Percentiles rank a stretch among this genome's conserved stretches.
Evolutionary conservation across 2,797 vertebrate genomes (phyloP).

Genomic region (Aselliscus stoliczkanus): DNA sequence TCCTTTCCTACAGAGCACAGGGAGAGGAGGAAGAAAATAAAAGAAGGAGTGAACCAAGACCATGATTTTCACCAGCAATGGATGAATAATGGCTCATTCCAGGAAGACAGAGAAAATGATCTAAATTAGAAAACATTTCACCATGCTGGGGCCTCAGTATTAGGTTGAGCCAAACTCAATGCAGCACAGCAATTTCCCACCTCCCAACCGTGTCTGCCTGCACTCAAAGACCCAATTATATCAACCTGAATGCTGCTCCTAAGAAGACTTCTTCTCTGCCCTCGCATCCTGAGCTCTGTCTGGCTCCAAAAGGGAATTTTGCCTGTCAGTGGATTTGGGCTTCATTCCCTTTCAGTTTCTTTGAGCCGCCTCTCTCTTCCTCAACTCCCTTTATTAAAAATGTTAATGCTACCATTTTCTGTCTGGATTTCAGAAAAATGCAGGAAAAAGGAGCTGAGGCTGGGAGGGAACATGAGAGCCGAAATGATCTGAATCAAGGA

Average conservation of each 20-base stretch:
- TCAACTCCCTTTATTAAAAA: conserved; percentile 77
- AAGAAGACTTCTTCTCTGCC: neutral
- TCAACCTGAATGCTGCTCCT: conserved; percentile 44
- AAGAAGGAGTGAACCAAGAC: neutral
- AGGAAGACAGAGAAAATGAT: conserved; percentile 66
- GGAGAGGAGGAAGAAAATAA: neutral
- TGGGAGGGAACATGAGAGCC: neutral
- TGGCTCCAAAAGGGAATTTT: conserved; percentile 2
- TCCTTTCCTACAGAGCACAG: neutral
- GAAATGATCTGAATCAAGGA: conserved; percentile 67
- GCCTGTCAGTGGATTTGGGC: neutral
- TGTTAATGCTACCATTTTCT: conserved; percentile 78
- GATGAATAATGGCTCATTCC: conserved; percentile 57
- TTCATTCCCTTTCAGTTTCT: conserved; percentile 46
- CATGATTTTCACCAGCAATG: conserved; percentile 37
- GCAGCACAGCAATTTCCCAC: conserved; percentile 60
- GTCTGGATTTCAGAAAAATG: conserved; percentile 65
- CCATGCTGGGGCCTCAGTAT: conserved; percentile 44
- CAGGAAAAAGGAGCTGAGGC: conserved; percentile 54
- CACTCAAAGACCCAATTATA: neutral
- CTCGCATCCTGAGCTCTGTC: neutral
- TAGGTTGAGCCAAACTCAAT: conserved; percentile 53
- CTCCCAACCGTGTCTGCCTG: conserved; percentile 52
- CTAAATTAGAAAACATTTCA: conserved; percentile 69
- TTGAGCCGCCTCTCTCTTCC: conserved; percentile 33